Conservation (phyloP, 2,113 vertebrate genomes). For the Vimba vimba region DNA sequence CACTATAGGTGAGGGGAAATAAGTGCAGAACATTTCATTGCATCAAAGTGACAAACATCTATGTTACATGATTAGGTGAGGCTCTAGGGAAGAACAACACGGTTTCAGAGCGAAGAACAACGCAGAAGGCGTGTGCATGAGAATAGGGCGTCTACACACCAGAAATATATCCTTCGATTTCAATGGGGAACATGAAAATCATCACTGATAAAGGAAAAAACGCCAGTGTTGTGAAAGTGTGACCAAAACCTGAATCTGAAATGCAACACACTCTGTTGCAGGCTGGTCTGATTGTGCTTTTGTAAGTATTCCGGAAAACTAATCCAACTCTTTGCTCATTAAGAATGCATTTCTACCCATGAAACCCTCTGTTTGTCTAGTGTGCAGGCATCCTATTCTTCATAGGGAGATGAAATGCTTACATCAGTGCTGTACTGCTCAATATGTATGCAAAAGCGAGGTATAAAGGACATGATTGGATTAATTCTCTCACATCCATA, state of each 20-base stretch:
- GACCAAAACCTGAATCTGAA: not conserved
- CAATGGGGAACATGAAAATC: not conserved
- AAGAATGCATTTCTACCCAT: not conserved
- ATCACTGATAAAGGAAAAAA: not conserved
- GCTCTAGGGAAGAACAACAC: conserved; percentile 12
- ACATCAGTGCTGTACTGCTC: not conserved
- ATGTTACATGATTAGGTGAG: conserved; percentile 13
- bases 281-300: not conserved
- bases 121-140: not conserved
- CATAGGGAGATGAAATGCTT: not conserved
- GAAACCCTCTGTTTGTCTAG: not conserved
- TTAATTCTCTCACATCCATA: conserved; percentile 18
- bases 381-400: not conserved
- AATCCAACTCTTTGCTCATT: not conserved
- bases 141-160: not conserved
- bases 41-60: not conserved
- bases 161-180: not conserved
- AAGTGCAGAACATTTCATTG: conserved; percentile 75
- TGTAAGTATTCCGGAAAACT: not conserved
- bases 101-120: not conserved
- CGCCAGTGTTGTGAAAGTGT: not conserved
- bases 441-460: not conserved
- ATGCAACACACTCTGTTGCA: not conserved
- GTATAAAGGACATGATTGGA: conserved; percentile 10
- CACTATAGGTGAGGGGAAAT: conserved; percentile 71